Conservation (phyloP, 2,888 invertebrate species). For the Trichogramma evanescens region DNA sequence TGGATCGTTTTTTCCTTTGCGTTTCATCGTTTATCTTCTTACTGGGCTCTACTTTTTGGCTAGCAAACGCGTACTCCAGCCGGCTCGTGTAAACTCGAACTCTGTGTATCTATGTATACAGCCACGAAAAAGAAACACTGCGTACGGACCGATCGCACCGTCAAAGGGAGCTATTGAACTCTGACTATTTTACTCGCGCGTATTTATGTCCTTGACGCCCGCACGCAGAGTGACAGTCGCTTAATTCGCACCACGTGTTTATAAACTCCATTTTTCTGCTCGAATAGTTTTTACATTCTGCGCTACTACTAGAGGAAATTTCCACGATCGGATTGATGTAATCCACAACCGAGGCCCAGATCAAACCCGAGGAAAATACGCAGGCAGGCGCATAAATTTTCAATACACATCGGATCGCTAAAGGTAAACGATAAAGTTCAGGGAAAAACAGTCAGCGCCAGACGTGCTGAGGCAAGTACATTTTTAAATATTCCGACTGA, state of each 20-base stretch:
- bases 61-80: not conserved
- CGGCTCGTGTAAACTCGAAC: not conserved
- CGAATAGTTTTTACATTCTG: no score
- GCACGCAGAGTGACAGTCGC: not conserved
- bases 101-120: not conserved
- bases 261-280: no score
- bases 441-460: no score
- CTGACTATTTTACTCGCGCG: not conserved
- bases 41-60: not conserved
- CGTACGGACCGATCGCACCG: not conserved
- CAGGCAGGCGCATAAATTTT: no score
- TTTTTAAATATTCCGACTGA: no score
- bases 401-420: no score
- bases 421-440: no score
- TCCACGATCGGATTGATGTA: no score
- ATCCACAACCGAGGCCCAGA: no score
- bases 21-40: conserved; percentile 2
- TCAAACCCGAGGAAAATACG: no score
- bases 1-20: conserved; percentile 4
- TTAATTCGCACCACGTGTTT: not conserved
- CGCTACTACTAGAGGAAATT: not conserved
- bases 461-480: no score
- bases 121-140: conserved; percentile 4
- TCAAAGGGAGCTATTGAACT: conserved; percentile 16
- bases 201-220: not conserved